phyloP scores from a whole-genome alignment of 2,888 invertebrate genomes.

The Orchesellides sinensis region DNA sequence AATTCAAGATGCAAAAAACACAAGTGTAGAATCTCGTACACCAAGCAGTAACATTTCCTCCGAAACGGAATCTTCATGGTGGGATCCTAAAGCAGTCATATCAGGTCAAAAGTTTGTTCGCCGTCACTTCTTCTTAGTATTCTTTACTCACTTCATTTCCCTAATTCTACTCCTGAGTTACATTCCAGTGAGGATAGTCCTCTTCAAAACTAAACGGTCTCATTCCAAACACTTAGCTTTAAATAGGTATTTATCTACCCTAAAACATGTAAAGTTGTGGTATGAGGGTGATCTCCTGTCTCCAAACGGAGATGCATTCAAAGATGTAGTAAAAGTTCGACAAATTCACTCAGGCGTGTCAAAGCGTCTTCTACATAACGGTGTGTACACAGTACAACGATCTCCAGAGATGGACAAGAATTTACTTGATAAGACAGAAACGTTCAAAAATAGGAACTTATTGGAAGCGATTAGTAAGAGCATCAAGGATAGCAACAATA shows the following conservation, averaged over 20 bases:
- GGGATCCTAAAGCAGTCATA: slow-evolving; percentile 55
- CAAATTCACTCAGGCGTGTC: slow-evolving; percentile 64
- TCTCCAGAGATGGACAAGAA: too few species aligned
- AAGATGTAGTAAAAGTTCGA: slow-evolving; percentile 66
- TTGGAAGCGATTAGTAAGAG: too few species aligned
- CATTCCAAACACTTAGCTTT: slow-evolving; percentile 83
- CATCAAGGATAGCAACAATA: background rate
- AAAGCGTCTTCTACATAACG: too few species aligned
- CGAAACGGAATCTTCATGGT: slow-evolving; percentile 66
- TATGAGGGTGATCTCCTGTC: slow-evolving; percentile 83
- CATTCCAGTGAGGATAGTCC: slow-evolving; percentile 84
- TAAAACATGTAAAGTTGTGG: slow-evolving; percentile 88
- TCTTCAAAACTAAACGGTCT: slow-evolving; percentile 85
- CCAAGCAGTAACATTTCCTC: background rate
- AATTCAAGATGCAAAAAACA: background rate
- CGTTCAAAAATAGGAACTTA: background rate
- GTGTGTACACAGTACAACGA: too few species aligned
- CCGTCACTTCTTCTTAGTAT: slow-evolving; percentile 84
- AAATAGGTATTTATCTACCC: slow-evolving; percentile 87
- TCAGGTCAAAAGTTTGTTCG: slow-evolving; percentile 84
- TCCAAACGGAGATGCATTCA: slow-evolving; percentile 33
- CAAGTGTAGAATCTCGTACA: background rate
- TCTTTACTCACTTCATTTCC: slow-evolving; percentile 86
- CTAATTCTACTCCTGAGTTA: slow-evolving; percentile 86
- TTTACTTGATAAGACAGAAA: too few species aligned